Conservation (phyloP, 2,113 vertebrate species). For the Rattus rattus region DNA sequence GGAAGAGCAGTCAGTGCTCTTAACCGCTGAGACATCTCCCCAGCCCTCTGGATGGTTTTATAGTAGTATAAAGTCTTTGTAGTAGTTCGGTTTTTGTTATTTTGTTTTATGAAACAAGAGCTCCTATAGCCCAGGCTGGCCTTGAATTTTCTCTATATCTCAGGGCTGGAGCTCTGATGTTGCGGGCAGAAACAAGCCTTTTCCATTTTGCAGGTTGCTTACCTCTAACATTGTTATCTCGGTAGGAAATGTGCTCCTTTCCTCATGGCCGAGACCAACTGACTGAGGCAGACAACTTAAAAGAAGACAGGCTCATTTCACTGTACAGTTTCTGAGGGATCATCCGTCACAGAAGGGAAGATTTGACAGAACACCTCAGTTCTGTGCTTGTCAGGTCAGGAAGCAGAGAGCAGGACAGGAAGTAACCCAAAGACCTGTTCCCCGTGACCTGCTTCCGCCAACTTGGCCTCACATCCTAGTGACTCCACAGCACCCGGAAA, state of each 20-base stretch:
- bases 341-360: neutral
- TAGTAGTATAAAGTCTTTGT: neutral
- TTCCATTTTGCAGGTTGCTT: neutral
- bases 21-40: too few relatives aligned
- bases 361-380: neutral
- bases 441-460: neutral
- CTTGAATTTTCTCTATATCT: neutral
- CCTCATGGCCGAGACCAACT: neutral
- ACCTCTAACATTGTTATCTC: neutral
- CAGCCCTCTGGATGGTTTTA: neutral
- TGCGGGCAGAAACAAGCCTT: neutral
- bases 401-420: neutral
- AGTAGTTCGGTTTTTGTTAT: neutral
- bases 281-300: neutral
- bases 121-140: neutral
- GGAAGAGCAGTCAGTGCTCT: too few relatives aligned
- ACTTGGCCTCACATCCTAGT: neutral
- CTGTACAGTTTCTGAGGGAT: neutral
- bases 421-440: neutral
- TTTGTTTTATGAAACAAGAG: neutral
- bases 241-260: neutral
- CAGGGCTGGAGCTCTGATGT: neutral
- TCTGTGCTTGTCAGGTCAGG: neutral
- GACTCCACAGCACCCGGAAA: neutral
- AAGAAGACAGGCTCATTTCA: neutral